These are phyloP conservation scores for Anolis carolinensis DNA, from an alignment of 2,113 vertebrate genomes.

Conservation along the genomic window DNA sequence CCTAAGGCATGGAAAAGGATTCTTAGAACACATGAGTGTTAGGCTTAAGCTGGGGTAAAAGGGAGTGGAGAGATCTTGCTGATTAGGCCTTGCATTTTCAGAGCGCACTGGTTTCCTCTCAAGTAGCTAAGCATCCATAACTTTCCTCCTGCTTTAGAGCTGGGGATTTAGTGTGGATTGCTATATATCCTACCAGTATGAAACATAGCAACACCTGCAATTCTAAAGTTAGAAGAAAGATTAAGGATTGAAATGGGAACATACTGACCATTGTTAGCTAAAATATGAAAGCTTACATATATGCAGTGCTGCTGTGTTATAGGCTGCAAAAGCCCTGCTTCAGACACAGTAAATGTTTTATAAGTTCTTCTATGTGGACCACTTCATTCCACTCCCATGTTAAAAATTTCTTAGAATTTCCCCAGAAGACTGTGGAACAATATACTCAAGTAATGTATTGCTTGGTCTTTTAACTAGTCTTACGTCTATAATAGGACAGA, in stretches of 20 bases:
- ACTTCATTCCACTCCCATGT: background rate
- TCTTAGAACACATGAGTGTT: too few relatives aligned
- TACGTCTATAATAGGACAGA: background rate
- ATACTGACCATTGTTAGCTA: background rate
- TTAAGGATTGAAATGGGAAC: too few relatives aligned
- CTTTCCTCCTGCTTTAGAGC: background rate
- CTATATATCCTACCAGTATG: background rate
- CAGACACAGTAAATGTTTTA: background rate
- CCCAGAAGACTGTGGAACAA: background rate
- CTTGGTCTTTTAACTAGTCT: background rate
- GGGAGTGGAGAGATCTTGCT: background rate
- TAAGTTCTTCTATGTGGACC: background rate
- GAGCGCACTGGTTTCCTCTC: background rate
- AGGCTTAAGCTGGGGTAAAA: background rate
- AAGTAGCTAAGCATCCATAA: background rate
- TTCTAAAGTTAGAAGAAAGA: background rate
- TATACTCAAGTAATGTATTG: background rate
- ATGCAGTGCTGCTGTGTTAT: background rate
- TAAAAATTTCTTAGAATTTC: background rate
- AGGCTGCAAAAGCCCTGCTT: background rate
- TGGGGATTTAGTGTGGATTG: background rate
- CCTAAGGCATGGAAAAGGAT: background rate
- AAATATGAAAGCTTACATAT: background rate
- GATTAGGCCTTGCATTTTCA: background rate
- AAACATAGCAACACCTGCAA: background rate